Percentiles rank a stretch among this genome's conserved stretches.
Evolutionary conservation across 2,888 invertebrate species (phyloP).

Genomic region (Allacma fusca): DNA sequence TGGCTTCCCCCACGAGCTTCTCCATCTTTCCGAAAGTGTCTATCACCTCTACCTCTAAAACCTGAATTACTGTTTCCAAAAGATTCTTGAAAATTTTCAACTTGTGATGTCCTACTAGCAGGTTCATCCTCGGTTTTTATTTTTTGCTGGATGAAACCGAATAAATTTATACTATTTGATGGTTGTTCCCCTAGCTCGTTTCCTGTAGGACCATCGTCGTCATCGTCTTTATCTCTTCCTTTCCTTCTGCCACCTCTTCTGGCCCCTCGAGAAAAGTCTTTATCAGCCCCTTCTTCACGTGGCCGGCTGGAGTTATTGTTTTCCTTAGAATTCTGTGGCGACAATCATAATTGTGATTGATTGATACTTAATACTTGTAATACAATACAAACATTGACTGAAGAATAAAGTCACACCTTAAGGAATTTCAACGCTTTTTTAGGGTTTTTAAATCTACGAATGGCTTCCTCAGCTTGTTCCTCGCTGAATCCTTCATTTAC

Average conservation of each 20-base stretch:
- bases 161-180: slow-evolving; percentile 55
- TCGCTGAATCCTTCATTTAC: slow-evolving; percentile 58
- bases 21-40: not conserved
- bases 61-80: not conserved
- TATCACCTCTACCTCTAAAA: not conserved
- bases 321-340: slow-evolving; percentile 8
- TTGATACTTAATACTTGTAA: not conserved
- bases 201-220: slow-evolving; percentile 56
- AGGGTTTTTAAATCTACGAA: slow-evolving; percentile 53
- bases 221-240: slow-evolving; percentile 48
- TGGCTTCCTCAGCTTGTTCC: slow-evolving; percentile 55
- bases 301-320: not conserved
- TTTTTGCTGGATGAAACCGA: slow-evolving; percentile 57
- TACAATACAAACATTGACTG: not conserved
- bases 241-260: slow-evolving; percentile 18
- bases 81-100: not conserved
- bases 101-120: slow-evolving; percentile 18
- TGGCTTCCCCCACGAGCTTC: not conserved
- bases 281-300: slow-evolving; percentile 25
- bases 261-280: slow-evolving; percentile 20
- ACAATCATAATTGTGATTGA: not conserved
- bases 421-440: slow-evolving; percentile 55
- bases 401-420: slow-evolving; percentile 46
- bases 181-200: slow-evolving; percentile 55
- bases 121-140: slow-evolving; percentile 49